Base-by-base conservation (phyloP, 2,113 vertebrate genomes). In the Oryzias celebensis region DNA sequence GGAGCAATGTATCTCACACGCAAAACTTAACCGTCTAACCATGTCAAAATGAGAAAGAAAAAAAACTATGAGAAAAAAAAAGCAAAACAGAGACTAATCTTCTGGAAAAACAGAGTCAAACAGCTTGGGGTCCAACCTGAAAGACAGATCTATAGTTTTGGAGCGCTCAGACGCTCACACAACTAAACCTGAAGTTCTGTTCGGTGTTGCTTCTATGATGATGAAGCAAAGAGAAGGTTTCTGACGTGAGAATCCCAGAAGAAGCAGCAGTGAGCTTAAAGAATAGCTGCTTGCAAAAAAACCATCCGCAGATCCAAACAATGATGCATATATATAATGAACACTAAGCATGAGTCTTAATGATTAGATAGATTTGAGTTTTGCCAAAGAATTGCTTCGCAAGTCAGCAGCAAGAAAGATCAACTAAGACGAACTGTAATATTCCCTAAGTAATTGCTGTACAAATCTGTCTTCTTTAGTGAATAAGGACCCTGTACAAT, bases 311-410 rank as follows among this genome's bases (percentile, higher is more conserved):
- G 61, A 84, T 77, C 73, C 49, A 65, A 77, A 78, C 53, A 53
- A 45, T 65, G 52, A 75, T 6, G 36, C 77, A 73, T 52, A 79
- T 66, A 80, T 53, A 68, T 69, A 60, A 57, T 26, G 59, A 85
- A 71, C 71, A 75, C 52, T 68, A 52, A 84, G 81, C 75, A 85
- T 78, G 68, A 86, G 73, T 81, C 74, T 65, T 74, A 70, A 63
- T 14, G 44, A 77, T 83, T 83, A 75, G 62, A 70, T 78, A 81
- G 74, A 86, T 87, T 87, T 80, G 73, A 88, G 78, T 83, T 85
- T 86, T 83, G 85, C 86, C 87, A 90, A 89, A 89, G 89, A 90
- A 85, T 80, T 88, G 82, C 77, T 86, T 86, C 75, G 87, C 80
- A 87, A 87, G 83, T 82, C 85, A 81, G 84, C 73, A 83, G 69